Evolutionary conservation across 2,888 invertebrate genomes (phyloP), one percentile per base, ranked within the genome.

Genomic region (Drosophila macrospina): DNA sequence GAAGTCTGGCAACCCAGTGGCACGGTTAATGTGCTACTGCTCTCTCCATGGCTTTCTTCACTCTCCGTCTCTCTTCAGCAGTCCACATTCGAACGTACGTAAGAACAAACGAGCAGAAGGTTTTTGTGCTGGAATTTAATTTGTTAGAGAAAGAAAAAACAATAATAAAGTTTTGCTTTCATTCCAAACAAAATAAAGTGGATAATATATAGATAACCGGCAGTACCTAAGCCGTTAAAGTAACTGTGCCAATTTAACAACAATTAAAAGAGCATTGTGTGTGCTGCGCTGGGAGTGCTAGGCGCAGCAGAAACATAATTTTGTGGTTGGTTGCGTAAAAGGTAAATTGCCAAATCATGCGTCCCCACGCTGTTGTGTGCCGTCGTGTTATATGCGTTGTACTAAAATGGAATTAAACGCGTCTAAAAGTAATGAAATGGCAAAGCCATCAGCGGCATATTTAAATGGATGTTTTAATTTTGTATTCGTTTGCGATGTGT

Each of bases 111-210:
- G 78, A 32, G 69, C 78, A 78, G 74, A 64, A 77, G 75, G 76
- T 78, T 78, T 70, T 70, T 78, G 80, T 87, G 84, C 79, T 86
- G 89, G 79, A 90, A 90, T 90, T 81, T 75, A 75, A 75, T 75
- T 88, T 86, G 90, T 81, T 88, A 89, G 89, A 90, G 83, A 78
- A 90, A 88, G 90, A 89, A 88, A 88, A 88, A 90, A 90, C 89
- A 89, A 90, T 86, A 90, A 90, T 90, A 86, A 83, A 85, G 70
- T 70, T 78, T 69, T 87, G 74, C 66, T 87, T 73, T 74, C 76
- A 75, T 76, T 79, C 72, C 72, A 86, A 85, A 81, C 78, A 88
- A 85, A 82, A 55, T 73, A 72, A 59, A 64, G 68, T 69, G 67
- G 50, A 68, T 66, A 63, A 62, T 61, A 65, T 52, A 47, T 26